Base-by-base conservation (phyloP, 1,140 invertebrate species). In the Homarus americanus region DNA sequence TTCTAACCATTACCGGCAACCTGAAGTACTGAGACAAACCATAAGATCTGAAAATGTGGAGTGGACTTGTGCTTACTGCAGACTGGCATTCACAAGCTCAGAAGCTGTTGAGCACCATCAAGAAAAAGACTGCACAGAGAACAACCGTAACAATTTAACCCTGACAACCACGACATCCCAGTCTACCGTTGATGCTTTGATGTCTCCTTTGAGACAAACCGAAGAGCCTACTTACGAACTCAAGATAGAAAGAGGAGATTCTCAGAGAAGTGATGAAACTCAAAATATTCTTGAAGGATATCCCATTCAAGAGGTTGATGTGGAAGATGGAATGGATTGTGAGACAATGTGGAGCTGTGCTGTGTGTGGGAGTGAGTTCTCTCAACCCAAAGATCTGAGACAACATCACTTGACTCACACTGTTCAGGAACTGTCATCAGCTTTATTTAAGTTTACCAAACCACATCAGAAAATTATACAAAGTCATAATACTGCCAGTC, bases 11-110 rank as follows among this genome's bases (percentile, higher is more conserved):
- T 76, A 82, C 66, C 72, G 44, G 5, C 15, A 73, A 17, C 49
- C 15, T 32, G 80, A 90, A 63, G 88, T 84, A 10, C 53, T 90
- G 2, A 83, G 49, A 24, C 32, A 49, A 4, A 28, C 28, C 2
- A 40, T 28, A 5, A 63, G 24, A 44, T 32, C 34, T 63, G 72
- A 83, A 10, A 40, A 66, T 53, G 72, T 90, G 28, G 66, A 82
- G 32, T 90, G 88, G 88, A 90, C 88, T 17, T 90, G 88, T 84
- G 80, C 72, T 9, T 84, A 84, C 32, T 90, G 88, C 73, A 90
- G 53, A 34, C 24, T 90, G n/a, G 82, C 49, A 40, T 76, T 90
- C 49, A 28, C 58, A 40, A 90, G 80, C 36, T 76, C 69, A 44
- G 88, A 90, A 78, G 88, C 88, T n/a, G 72, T 76, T 15, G 80